Percentiles rank a stretch among this genome's conserved stretches.
phyloP scores from a whole-genome alignment of 2,113 vertebrate species.

The Pituophis catenifer region DNA sequence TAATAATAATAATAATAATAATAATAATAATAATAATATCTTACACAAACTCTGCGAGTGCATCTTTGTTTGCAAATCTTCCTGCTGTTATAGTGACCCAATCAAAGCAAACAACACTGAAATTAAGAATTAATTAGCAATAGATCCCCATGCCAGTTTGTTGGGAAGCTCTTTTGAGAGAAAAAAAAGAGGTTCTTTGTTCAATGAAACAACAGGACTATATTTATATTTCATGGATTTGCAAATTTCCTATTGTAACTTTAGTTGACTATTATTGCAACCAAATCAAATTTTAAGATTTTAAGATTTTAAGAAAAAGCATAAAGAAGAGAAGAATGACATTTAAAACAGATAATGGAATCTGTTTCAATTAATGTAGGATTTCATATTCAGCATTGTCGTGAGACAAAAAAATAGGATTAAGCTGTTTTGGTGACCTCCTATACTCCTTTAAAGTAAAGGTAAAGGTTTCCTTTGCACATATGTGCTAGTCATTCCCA shows the following conservation, averaged over 20 bases:
- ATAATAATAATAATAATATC: neutral
- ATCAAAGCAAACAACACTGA: neutral
- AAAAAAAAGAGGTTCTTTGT: neutral
- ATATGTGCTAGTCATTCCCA: too few relatives aligned
- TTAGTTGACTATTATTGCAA: neutral
- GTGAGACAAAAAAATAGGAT: slow-evolving; percentile 16
- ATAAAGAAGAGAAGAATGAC: neutral
- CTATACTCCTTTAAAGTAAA: slow-evolving; percentile 54
- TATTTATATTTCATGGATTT: neutral
- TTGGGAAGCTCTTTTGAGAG: neutral
- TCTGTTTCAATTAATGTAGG: neutral
- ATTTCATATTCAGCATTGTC: neutral
- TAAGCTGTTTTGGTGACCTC: slow-evolving; percentile 42
- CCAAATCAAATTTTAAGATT: neutral
- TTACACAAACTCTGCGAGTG: neutral
- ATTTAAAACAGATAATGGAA: neutral
- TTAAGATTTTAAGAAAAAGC: neutral
- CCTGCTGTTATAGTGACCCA: neutral
- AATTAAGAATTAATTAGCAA: neutral
- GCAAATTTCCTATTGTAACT: neutral
- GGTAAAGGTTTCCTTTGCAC: too few relatives aligned
- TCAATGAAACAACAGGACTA: neutral
- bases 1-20: neutral
- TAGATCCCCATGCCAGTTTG: neutral
- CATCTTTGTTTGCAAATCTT: neutral